A percentile compares a stretch with the other conserved stretches of the same genome.
Conservation (phyloP, 1,140 invertebrate species). For the Campodea augens region DNA sequence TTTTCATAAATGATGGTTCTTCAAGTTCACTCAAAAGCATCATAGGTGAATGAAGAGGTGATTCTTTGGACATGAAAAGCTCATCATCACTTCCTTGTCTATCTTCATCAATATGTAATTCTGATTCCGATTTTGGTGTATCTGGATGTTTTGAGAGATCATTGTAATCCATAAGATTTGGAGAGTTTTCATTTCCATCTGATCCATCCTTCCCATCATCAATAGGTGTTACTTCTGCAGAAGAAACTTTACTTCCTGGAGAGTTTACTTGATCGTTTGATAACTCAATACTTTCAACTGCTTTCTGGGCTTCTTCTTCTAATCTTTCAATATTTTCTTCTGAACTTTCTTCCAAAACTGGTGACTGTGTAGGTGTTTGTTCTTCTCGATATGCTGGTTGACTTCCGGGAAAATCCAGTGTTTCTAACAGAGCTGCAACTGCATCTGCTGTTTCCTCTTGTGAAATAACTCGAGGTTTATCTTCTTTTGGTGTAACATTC, state of each 20-base stretch:
- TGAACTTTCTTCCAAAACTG: constrained; percentile 44
- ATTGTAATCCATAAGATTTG: too few relatives aligned
- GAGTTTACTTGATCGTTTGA: constrained; percentile 13
- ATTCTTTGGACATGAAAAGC: too few relatives aligned
- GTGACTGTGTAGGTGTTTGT: constrained; percentile 19
- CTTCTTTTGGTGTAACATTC: constrained; percentile 31
- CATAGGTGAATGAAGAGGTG: too few relatives aligned
- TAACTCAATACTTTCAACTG: constrained; percentile 13
- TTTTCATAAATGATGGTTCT: neutral
- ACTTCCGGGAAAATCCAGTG: constrained; percentile 38
- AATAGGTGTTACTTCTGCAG: neutral
- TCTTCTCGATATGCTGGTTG: constrained; percentile 19
- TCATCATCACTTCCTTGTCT: constrained; percentile 50
- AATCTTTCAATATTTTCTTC: constrained; percentile 46
- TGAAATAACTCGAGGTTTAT: constrained; percentile 64
- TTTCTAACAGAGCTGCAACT: constrained; percentile 66
- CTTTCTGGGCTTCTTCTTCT: constrained; percentile 18
- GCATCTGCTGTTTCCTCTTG: constrained; percentile 85
- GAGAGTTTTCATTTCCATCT: neutral
- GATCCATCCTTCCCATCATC: neutral
- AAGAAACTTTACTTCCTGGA: constrained; percentile 6
- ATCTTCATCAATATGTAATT: constrained; percentile 69
- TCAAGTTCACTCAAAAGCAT: too few relatives aligned
- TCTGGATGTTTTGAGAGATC: constrained; percentile 54
- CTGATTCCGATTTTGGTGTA: constrained; percentile 62